A percentile compares a stretch with the other conserved stretches of the same genome.
phyloP scores from a whole-genome alignment of 2,113 vertebrate species.

The Dicerorhinus sumatrensis region DNA sequence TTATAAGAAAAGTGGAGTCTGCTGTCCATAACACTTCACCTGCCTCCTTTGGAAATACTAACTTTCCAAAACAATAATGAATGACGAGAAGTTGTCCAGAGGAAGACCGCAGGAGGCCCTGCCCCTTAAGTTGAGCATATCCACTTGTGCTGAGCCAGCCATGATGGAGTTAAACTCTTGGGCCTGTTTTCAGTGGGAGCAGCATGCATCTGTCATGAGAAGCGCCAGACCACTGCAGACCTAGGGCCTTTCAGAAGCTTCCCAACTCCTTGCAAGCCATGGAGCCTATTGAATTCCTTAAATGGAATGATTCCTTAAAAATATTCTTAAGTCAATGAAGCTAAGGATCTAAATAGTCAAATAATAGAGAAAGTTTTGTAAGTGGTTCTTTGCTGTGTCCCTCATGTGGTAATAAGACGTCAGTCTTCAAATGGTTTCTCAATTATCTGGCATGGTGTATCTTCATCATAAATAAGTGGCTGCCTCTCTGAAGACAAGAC shows the following conservation, averaged over 20 bases:
- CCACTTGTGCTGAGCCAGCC: background rate
- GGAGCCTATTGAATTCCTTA: constrained; percentile 48
- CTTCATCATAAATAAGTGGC: constrained; percentile 52
- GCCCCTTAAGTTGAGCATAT: background rate
- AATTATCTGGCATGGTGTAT: constrained; percentile 59
- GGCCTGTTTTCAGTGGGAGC: background rate
- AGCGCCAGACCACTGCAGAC: background rate
- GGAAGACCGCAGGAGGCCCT: background rate
- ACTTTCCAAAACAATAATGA: background rate
- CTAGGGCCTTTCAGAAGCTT: background rate
- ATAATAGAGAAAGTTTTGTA: constrained; percentile 77
- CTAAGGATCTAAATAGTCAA: constrained; percentile 75
- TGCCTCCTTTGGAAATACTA: background rate
- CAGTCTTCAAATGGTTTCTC: constrained; percentile 65
- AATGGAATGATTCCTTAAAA: constrained; percentile 71
- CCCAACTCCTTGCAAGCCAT: constrained; percentile 28
- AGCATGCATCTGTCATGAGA: background rate
- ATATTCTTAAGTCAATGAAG: constrained; percentile 78
- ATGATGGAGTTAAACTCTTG: background rate
- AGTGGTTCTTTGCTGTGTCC: constrained; percentile 58
- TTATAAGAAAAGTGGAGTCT: background rate
- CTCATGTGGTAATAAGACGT: constrained; percentile 68
- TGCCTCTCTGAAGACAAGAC: constrained; percentile 50
- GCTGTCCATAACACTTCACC: background rate
- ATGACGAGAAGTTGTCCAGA: background rate